phyloP scores from a whole-genome alignment of 2,113 vertebrate genomes.

The Pica pica region DNA sequence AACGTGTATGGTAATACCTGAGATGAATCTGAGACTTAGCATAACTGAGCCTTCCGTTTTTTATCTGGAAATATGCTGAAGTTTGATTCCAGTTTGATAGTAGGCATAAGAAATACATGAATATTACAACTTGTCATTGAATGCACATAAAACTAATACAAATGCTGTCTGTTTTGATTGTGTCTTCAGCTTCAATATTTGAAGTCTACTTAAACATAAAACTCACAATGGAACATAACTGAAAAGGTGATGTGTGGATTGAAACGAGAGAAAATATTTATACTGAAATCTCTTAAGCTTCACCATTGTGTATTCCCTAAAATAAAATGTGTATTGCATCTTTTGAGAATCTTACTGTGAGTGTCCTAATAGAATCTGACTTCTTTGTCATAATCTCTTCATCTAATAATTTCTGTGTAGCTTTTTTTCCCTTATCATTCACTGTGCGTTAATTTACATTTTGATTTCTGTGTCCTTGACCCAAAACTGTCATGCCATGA shows the following conservation, averaged over 20 bases:
- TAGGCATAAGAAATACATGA: background rate
- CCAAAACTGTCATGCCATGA: slow-evolving; percentile 21
- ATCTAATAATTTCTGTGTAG: background rate
- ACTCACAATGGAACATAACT: background rate
- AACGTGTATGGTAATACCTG: background rate
- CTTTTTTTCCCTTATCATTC: background rate
- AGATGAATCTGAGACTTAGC: background rate
- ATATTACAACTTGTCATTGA: background rate
- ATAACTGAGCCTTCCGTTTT: background rate
- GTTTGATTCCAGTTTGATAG: background rate
- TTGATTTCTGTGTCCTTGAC: slow-evolving; percentile 54
- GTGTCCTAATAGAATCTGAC: slow-evolving; percentile 22
- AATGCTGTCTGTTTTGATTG: background rate
- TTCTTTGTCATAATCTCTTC: slow-evolving; percentile 10
- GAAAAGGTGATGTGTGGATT: background rate
- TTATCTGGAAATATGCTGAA: background rate
- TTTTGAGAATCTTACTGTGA: background rate
- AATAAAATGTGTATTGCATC: background rate
- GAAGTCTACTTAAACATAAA: background rate
- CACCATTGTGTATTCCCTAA: background rate
- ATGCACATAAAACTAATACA: background rate
- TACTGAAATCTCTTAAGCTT: background rate
- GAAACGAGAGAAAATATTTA: background rate
- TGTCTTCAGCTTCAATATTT: background rate
- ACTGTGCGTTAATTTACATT: slow-evolving; percentile 28